Base-by-base conservation (phyloP, 2,888 invertebrate genomes). In the Drosophila diplacantha region DNA sequence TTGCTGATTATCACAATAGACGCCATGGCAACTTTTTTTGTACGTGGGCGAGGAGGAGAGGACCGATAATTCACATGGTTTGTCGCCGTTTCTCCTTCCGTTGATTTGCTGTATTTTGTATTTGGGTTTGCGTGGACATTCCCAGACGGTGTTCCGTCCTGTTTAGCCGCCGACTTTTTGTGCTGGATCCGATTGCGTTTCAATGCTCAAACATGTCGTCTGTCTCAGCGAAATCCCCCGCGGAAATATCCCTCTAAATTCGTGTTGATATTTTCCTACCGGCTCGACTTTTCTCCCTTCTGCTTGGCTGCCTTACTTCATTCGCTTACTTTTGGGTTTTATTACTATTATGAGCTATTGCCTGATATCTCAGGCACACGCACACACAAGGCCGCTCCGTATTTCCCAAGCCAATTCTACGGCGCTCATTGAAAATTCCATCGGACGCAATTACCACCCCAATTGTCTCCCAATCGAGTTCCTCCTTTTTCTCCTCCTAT, bases 1-100 rank as follows among this genome's bases (percentile, higher is more conserved):
- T 71, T 66, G 73, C 75, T 78, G 79, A 75, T 81, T 75, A 81
- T 81, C 79, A 75, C 74, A 79, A 81, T 75, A 69, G 76, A 81
- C 61, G 74, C 69, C 62, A 64, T 50, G 66, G 61, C 62, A 66
- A 65, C 47, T 52, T 52, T 61, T 54, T 57, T 20, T 14, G 44
- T 18, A 38, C 20, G 38, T 20, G 35, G 46, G 35, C 7, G 38
- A 38, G 51, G n/a, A 22, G 3, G 38, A 39, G 46, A 20, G 39
- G 18, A 12, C 46, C 26, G 29, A 34, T 34, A 61, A 50, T 51
- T 65, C 64, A 56, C 50, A 65, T 66, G 66, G 66, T 35, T 50
- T 56, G 46, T 51, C 62, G 9, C 49, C 31, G 43, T 35, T 41
- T 50, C 34, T 52, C 34, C 18, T 22, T 46, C 14, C 34, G 32